Base-by-base conservation (phyloP, 2,113 vertebrate genomes). In the Notechis scutatus region DNA sequence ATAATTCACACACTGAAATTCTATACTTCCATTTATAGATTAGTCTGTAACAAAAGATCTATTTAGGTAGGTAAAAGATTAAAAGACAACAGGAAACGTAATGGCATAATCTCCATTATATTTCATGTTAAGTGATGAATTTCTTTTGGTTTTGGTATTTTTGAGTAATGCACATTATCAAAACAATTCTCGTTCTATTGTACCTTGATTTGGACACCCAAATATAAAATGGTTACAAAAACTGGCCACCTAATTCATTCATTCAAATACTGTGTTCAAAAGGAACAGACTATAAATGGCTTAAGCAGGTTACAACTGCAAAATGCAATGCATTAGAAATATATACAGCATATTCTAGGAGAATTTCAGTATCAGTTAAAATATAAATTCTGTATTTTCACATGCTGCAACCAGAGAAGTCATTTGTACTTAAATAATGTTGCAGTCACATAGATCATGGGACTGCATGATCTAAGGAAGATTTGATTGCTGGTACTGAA, bases 31-130 rank as follows among this genome's bases (percentile, higher is more conserved):
- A 92, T 92, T 96, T 93, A 81, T 61, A 94, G 92, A 92, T 92
- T 69, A 91, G 64, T 92, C 92, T 91, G 94, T 93, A 96, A 95
- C 0, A 61, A 95, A 96, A 96, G 92, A 92, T 69, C 94, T 96
- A 91, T 95, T 96, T 94, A 57, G 92, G 92, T 94, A 90, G 91
- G 96, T 94, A 96, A 45, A 45, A 95, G 88, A 90, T 93, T 95
- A 96, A 96, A 94, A 94, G 90, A 95, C 54, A 55, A 92, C 55
- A 69, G 88, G 85, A 86, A 61, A 61, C 74, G 74, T 69, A 90
- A 92, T 1, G 23, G 90, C 45, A 93, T 86, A 52, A 86, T 89
- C 93, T 94, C 85, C 90, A 90, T 69, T 15, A 91, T 0, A 87
- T 74, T 94, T 95, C 20, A 87, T 11, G 12, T 88, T n/a, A 93